Evolutionary conservation across 2,797 vertebrate genomes (phyloP).

Genomic region (Choloepus didactylus): DNA sequence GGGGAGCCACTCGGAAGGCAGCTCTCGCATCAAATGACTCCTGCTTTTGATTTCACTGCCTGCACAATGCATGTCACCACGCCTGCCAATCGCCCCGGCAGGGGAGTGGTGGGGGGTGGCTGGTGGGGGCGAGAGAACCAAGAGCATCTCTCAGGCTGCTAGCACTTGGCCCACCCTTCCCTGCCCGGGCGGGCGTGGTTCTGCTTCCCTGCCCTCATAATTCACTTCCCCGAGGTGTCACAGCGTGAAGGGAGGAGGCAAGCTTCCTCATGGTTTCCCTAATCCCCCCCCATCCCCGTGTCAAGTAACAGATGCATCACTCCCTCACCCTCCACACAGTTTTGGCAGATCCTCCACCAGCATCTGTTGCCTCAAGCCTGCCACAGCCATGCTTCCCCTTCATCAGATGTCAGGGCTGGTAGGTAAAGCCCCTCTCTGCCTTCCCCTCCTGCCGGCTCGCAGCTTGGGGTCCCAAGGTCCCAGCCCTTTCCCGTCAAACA

Average conservation of each 20-base stretch:
- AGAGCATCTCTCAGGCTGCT: slow-evolving; percentile 51
- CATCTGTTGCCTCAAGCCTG: slow-evolving; percentile 69
- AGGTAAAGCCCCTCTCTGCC: slow-evolving; percentile 57
- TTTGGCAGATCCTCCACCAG: slow-evolving; percentile 68
- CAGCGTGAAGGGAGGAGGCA: slow-evolving; percentile 49
- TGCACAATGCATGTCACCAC: slow-evolving; percentile 58
- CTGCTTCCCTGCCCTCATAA: slow-evolving; percentile 39
- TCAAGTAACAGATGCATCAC: slow-evolving; percentile 76
- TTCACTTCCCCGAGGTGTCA: slow-evolving; percentile 72
- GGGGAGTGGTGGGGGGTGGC: background rate
- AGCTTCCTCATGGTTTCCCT: slow-evolving; percentile 75
- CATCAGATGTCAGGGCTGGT: slow-evolving; percentile 66
- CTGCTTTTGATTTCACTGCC: slow-evolving; percentile 64
- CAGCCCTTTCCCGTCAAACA: background rate
- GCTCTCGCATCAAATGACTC: background rate
- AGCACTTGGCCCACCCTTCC: background rate
- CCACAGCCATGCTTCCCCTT: slow-evolving; percentile 64
- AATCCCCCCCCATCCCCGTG: slow-evolving; percentile 45
- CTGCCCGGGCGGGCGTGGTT: background rate
- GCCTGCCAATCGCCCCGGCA: slow-evolving; percentile 71
- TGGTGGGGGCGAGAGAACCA: background rate
- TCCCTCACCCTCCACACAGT: background rate
- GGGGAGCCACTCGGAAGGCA: slow-evolving; percentile 5
- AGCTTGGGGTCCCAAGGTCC: slow-evolving; percentile 57
- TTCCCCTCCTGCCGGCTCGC: slow-evolving; percentile 72